Conservation (phyloP, 2,113 vertebrate species). For the Xiphophorus hellerii region DNA sequence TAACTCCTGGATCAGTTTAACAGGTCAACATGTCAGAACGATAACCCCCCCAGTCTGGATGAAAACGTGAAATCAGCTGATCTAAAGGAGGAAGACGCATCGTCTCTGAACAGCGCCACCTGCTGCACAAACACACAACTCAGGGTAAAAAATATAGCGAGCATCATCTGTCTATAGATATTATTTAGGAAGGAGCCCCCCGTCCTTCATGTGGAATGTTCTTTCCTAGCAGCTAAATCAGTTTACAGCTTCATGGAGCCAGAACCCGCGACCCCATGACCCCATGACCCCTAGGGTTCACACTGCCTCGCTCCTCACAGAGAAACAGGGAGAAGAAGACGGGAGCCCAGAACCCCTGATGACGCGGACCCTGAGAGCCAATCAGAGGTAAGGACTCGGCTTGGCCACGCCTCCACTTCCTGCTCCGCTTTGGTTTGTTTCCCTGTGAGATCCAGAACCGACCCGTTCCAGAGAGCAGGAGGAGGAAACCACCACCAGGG, state of each 20-base stretch:
- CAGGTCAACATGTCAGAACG: too few species aligned
- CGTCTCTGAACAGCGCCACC: conserved; percentile 49
- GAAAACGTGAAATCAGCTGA: background rate
- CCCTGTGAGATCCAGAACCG: background rate
- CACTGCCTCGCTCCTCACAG: conserved; percentile 93
- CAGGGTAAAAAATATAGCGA: conserved; percentile 47
- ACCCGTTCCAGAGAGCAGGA: background rate
- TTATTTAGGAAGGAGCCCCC: conserved; percentile 61
- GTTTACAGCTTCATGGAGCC: conserved; percentile 24
- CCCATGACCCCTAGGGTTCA: too few species aligned
- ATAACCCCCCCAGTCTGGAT: background rate
- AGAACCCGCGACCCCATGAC: too few species aligned
- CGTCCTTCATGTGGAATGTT: conserved; percentile 91
- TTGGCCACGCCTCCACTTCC: background rate
- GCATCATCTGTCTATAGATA: conserved; percentile 35
- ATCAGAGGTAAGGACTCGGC: conserved; percentile 13
- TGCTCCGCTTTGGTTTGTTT: conserved; percentile 39
- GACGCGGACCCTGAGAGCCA: conserved; percentile 38
- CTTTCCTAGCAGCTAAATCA: conserved; percentile 61
- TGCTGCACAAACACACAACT: conserved; percentile 51
- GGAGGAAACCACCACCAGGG: background rate
- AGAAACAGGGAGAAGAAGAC: conserved; percentile 90
- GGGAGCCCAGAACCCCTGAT: conserved; percentile 54
- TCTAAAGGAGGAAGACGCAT: background rate
- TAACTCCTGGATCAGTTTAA: conserved; percentile 19